Evolutionary conservation across 2,888 invertebrate species (phyloP).

Genomic region (Abrostola tripartita): DNA sequence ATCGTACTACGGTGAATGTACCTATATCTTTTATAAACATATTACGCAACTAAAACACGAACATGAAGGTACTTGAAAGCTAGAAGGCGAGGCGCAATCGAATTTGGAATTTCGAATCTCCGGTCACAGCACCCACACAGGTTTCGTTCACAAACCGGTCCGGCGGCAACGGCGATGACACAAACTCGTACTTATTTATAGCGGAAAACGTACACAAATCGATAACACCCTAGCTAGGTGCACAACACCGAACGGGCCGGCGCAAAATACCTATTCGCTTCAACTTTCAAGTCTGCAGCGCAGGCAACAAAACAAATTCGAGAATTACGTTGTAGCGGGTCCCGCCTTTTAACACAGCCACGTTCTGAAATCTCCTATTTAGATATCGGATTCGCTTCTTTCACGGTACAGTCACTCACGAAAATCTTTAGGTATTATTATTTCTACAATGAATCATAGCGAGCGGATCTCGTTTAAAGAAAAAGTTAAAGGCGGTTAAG

Average conservation of each 20-base stretch:
- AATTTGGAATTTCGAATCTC: constrained; percentile 75
- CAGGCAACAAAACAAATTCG: constrained; percentile 55
- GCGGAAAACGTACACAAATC: constrained; percentile 85
- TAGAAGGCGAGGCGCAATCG: constrained; percentile 55
- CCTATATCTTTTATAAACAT: constrained; percentile 58
- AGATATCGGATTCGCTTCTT: constrained; percentile 55
- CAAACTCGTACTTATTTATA: constrained; percentile 85
- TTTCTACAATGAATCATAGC: constrained; percentile 84
- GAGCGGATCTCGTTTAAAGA: constrained; percentile 75
- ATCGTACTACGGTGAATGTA: constrained; percentile 48
- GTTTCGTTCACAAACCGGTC: constrained; percentile 82
- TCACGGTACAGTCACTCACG: constrained; percentile 64
- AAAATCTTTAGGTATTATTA: constrained; percentile 76
- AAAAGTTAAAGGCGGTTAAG: constrained; percentile 64
- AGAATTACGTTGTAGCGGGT: constrained; percentile 49
- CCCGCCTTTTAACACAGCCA: constrained; percentile 67
- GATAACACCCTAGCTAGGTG: constrained; percentile 75
- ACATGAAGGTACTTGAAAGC: constrained; percentile 64
- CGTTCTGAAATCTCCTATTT: constrained; percentile 54
- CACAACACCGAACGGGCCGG: constrained; percentile 62
- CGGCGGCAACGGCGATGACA: constrained; percentile 75
- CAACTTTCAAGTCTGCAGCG: constrained; percentile 62
- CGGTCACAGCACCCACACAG: constrained; percentile 76
- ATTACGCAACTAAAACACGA: constrained; percentile 75
- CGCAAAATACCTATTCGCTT: constrained; percentile 61